Evolutionary conservation across 2,888 invertebrate genomes (phyloP), one percentile per base, ranked within the genome.

Genomic region (Adelognathus sp.): DNA sequence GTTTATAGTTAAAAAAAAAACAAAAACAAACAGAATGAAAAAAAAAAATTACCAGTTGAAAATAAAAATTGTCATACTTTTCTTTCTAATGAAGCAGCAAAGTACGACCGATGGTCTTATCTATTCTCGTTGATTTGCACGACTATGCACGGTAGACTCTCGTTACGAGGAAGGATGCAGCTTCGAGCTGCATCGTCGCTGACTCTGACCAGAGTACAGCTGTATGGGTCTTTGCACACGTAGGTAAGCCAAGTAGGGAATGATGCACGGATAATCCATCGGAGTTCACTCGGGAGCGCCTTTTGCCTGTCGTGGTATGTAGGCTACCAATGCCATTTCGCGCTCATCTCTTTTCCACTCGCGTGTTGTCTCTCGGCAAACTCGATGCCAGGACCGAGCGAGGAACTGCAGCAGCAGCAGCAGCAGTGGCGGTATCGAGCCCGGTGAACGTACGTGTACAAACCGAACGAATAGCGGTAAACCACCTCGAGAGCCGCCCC

Each of bases 261-360:
- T 71, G 79, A 81, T 82, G 36, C 44, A 77, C 75, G 80, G n/a
- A 82, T 82, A 82, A 79, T 82, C 80, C 77, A 72, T 71, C 70
- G 44, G 67, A 61, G 54, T 27, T 60, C 52, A 14, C 75, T 79
- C 76, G 70, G 60, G 74, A 78, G 73, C 69, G 69, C 60, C 70
- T 72, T n/a, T 66, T 44, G 46, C 50, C 58, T 52, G 78, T 60
- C 71, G 74, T 82, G 82, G 83, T 86, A 88, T 89, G 88, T 89
- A 89, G 89, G 89, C 89, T 89, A 89, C 86, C 88, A 84, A 88
- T 89, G 88, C 86, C 86, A 88, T 88, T 89, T 89, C 84, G 81
- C 82, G 81, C 58, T 81, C 63, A 54, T 72, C 78, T 69, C 70
- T 64, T 70, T 69, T 56, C 29, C 50, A 50, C 61, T 21, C 31